Conservation (phyloP, 2,888 invertebrate species). For the Lasioglossum pauxillum region DNA sequence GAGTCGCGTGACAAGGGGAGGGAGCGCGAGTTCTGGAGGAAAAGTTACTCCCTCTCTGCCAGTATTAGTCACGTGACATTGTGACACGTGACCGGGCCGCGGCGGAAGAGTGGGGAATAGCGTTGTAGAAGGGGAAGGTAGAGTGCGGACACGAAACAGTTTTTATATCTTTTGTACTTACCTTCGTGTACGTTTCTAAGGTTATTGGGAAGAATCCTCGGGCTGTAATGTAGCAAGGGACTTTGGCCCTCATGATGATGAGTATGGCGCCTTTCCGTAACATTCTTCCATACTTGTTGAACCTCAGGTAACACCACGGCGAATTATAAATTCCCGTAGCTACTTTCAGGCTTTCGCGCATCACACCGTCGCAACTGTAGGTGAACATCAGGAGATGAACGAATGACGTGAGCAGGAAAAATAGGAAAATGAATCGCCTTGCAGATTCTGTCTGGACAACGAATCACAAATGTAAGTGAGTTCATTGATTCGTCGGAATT, state of each 20-base stretch:
- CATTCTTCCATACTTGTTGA: neutral
- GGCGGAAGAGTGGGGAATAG: too few relatives aligned
- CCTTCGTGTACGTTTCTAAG: slow-evolving; percentile 31
- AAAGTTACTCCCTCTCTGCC: too few relatives aligned
- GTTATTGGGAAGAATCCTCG: slow-evolving; percentile 58
- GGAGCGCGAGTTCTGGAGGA: too few relatives aligned
- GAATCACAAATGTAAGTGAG: neutral
- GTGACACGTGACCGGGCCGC: too few relatives aligned
- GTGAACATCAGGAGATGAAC: slow-evolving; percentile 27
- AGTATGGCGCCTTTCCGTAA: neutral
- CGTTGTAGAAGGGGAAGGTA: too few relatives aligned
- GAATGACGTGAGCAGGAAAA: neutral
- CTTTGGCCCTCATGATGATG: slow-evolving; percentile 19
- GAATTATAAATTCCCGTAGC: neutral
- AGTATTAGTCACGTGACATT: too few relatives aligned
- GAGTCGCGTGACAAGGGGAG: too few relatives aligned
- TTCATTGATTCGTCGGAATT: neutral
- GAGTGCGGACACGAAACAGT: too few relatives aligned
- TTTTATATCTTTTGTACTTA: neutral
- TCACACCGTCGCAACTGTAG: slow-evolving; percentile 29
- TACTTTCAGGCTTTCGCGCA: slow-evolving; percentile 4
- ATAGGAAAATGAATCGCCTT: neutral
- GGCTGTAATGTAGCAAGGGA: slow-evolving; percentile 56
- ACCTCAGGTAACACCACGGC: neutral
- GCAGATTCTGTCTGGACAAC: neutral